These are phyloP conservation scores for Aricia agestis DNA, from an alignment of 1,140 invertebrate genomes.

Conservation along the genomic window DNA sequence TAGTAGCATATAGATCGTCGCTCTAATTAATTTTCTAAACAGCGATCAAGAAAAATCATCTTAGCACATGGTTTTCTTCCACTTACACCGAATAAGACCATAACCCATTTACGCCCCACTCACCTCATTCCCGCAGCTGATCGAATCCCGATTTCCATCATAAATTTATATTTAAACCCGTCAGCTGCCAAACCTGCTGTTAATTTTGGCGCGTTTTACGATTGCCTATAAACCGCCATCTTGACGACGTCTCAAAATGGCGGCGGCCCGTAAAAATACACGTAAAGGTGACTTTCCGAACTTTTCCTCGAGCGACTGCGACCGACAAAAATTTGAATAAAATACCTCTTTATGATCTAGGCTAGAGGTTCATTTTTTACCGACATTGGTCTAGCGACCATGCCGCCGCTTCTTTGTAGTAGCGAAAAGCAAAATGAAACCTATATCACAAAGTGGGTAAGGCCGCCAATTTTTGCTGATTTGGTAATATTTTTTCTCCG, in stretches of 20 bases:
- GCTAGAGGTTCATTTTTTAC: too few relatives aligned
- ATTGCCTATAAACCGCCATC: constrained; percentile 44
- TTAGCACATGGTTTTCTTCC: not conserved
- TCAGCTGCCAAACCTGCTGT: constrained; percentile 63
- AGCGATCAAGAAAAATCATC: not conserved
- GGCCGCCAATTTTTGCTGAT: too few relatives aligned
- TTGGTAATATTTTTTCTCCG: too few relatives aligned
- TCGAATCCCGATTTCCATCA: constrained; percentile 42
- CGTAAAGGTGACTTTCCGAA: constrained; percentile 9
- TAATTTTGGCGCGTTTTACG: constrained; percentile 60
- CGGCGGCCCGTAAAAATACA: constrained; percentile 32
- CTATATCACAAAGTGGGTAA: too few relatives aligned
- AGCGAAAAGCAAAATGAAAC: too few relatives aligned
- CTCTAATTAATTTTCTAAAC: too few relatives aligned
- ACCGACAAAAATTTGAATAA: too few relatives aligned
- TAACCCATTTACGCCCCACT: constrained; percentile 33
- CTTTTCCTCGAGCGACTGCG: too few relatives aligned
- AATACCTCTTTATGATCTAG: too few relatives aligned
- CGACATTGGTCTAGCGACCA: too few relatives aligned
- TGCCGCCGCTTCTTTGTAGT: too few relatives aligned
- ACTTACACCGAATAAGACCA: not conserved
- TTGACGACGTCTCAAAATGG: constrained; percentile 39
- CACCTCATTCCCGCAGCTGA: constrained; percentile 36
- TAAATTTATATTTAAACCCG: constrained; percentile 59
- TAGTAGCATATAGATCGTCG: too few relatives aligned